Percentiles rank a stretch among this genome's conserved stretches.
phyloP scores from a whole-genome alignment of 2,888 invertebrate genomes.

The Campopleginae sp. region DNA sequence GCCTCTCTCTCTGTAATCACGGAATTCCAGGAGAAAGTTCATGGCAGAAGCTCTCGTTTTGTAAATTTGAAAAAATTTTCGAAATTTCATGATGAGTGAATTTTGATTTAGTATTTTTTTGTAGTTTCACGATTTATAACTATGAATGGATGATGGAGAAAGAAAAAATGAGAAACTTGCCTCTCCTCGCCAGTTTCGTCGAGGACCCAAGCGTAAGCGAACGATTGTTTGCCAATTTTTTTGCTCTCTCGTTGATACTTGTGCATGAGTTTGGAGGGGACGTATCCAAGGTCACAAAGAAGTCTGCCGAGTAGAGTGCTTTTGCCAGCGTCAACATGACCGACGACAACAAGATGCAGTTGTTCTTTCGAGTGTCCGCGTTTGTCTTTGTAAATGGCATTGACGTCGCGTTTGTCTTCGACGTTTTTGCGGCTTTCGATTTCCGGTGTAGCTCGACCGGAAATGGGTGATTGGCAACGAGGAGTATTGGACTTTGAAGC shows the following conservation, averaged over 20 bases:
- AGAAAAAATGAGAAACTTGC: conserved; percentile 78
- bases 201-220: conserved; percentile 99
- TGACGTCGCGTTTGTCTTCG: conserved; percentile 87
- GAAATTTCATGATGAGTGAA: not conserved
- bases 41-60: not conserved
- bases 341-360: conserved; percentile 96
- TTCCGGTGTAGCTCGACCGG: conserved; percentile 83
- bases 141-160: not conserved
- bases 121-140: not conserved
- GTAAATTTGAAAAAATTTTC: not conserved
- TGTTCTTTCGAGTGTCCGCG: conserved; percentile 93
- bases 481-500: conserved; percentile 85
- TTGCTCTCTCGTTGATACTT: conserved; percentile 99
- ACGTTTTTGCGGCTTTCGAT: conserved; percentile 79
- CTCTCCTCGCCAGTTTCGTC: conserved; percentile 99
- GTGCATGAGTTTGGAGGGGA: conserved; percentile 86
- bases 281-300: conserved; percentile 93
- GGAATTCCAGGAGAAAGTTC: not conserved
- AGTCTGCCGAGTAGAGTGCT: conserved; percentile 98
- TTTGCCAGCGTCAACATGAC: conserved; percentile 99
- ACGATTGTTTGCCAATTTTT: conserved; percentile 98
- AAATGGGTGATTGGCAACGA: conserved; percentile 89
- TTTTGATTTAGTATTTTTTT: too few species aligned
- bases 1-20: conserved; percentile 90
- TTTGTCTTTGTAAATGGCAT: conserved; percentile 89